A percentile compares a stretch with the other conserved stretches of the same genome.
Evolutionary conservation across 2,113 vertebrate genomes (phyloP).

Genomic region (Apodemus sylvaticus): DNA sequence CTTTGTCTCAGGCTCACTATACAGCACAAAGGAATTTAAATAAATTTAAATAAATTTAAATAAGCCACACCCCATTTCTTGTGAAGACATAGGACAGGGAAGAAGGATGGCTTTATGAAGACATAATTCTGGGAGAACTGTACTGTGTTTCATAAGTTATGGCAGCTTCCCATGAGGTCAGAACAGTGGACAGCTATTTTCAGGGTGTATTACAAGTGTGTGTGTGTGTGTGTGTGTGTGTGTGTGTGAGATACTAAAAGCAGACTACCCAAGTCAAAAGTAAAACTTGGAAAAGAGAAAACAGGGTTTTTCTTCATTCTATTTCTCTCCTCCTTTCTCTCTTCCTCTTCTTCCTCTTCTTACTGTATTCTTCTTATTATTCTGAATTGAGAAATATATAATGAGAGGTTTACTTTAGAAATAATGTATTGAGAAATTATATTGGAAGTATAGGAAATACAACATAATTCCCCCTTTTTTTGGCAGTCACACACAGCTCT

Average conservation of each 20-base stretch:
- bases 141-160: not conserved
- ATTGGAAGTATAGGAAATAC: not conserved
- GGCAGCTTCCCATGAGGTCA: not conserved
- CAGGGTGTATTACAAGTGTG: not conserved
- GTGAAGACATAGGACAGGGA: not conserved
- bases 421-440: conserved; percentile 1
- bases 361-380: too few relatives aligned
- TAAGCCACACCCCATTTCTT: not conserved
- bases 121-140: not conserved
- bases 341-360: not conserved
- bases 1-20: not conserved
- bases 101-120: not conserved
- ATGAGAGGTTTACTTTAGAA: conserved; percentile 25
- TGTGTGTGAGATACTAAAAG: not conserved
- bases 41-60: not conserved
- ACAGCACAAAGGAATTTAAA: not conserved
- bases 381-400: not conserved
- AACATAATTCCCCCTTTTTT: not conserved
- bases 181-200: not conserved
- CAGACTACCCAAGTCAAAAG: conserved; percentile 41
- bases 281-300: conserved; percentile 41
- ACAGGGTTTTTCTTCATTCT: not conserved
- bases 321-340: too few relatives aligned
- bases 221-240: not conserved
- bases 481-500: not conserved